These are phyloP conservation scores for Gonocerus acuteangulatus DNA, from an alignment of 2,888 invertebrate genomes.

Conservation along the genomic window DNA sequence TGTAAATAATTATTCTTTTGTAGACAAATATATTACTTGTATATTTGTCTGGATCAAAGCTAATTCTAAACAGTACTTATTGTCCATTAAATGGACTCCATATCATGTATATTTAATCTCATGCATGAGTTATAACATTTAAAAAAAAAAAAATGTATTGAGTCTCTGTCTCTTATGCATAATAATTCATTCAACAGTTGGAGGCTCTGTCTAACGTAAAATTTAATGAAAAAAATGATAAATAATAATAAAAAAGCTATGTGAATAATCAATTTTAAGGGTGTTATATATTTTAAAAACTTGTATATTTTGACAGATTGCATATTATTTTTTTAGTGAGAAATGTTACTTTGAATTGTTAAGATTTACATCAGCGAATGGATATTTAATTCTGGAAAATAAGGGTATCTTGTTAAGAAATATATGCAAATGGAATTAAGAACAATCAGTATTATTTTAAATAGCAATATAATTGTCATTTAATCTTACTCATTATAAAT, in stretches of 20 bases:
- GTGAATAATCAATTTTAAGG: slow-evolving; percentile 2
- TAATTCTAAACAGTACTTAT: slow-evolving; percentile 18
- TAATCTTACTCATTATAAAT: not conserved
- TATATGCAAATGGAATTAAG: slow-evolving; percentile 3
- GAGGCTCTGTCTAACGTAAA: too few relatives aligned
- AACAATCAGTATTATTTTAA: slow-evolving; percentile 20
- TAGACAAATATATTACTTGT: not conserved
- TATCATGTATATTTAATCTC: not conserved
- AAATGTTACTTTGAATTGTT: slow-evolving; percentile 9
- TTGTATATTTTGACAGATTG: slow-evolving; percentile 14
- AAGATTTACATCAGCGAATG: slow-evolving; percentile 2
- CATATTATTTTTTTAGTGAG: slow-evolving; percentile 17
- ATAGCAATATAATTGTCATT: slow-evolving; percentile 16
- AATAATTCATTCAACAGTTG: too few relatives aligned
- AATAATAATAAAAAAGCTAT: not conserved
- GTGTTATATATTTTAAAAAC: slow-evolving; percentile 3
- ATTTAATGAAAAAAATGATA: not conserved
- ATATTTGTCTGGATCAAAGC: slow-evolving; percentile 17
- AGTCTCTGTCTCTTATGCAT: too few relatives aligned
- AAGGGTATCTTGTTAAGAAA: slow-evolving; percentile 7
- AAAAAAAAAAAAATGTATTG: too few relatives aligned
- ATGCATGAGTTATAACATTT: too few relatives aligned
- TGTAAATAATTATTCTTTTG: slow-evolving; percentile 9
- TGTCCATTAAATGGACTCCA: not conserved
- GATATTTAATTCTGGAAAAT: not conserved